Conservation (phyloP, 2,888 invertebrate species). For the Leptopilina myrica region DNA sequence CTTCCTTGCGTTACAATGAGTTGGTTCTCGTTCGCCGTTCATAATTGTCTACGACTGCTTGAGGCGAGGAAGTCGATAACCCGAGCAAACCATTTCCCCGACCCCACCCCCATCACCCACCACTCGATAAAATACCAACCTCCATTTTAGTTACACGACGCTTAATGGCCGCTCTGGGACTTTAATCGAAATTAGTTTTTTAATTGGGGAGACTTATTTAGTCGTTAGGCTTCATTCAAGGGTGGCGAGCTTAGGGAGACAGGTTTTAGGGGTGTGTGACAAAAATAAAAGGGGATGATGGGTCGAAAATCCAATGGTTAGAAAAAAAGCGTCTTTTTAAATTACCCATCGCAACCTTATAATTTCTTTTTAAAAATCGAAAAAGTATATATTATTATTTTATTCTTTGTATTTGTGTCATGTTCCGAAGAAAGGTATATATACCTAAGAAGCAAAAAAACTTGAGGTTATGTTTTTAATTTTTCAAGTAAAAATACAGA, state of each 20-base stretch:
- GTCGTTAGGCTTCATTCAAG: conserved; percentile 65
- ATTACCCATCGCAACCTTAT: background rate
- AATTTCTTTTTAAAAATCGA: too few relatives aligned
- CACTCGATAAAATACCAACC: conserved; percentile 56
- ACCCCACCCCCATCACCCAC: conserved; percentile 52
- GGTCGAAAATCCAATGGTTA: background rate
- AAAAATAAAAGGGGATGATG: conserved; percentile 15
- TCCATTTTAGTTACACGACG: conserved; percentile 63
- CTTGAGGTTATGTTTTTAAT: too few relatives aligned
- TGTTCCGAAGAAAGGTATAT: too few relatives aligned
- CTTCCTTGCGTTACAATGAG: conserved; percentile 44
- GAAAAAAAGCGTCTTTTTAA: background rate
- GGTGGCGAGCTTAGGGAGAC: conserved; percentile 39
- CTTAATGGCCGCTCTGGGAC: conserved; percentile 69
- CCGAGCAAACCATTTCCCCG: conserved; percentile 49
- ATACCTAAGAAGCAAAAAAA: too few relatives aligned
- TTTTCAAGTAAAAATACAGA: too few relatives aligned
- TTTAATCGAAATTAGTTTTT: conserved; percentile 76
- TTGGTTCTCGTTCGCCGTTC: conserved; percentile 46
- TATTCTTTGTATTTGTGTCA: too few relatives aligned
- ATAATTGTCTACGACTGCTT: conserved; percentile 49
- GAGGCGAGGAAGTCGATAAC: conserved; percentile 53
- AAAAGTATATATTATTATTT: too few relatives aligned
- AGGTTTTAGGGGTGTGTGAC: conserved; percentile 41
- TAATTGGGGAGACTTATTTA: conserved; percentile 75